Evolutionary conservation across 2,113 vertebrate species (phyloP), one percentile per base, ranked within the genome.

Genomic region (Rhagologus leucostigma): DNA sequence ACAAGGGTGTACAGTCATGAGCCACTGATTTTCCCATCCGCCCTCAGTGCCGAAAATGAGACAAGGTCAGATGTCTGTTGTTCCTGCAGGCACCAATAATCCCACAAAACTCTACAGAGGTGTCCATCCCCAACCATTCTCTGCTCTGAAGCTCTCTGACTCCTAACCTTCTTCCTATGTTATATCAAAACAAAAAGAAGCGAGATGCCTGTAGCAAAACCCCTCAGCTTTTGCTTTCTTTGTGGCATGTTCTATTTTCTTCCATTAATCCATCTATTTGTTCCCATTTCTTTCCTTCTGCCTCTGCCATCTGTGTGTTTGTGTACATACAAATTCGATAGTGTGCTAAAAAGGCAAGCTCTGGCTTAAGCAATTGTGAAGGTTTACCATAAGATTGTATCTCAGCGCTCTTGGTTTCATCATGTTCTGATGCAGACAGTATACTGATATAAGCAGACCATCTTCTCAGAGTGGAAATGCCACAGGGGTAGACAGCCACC

Each of bases 1-100:
- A 27, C 3, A 4, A 59, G 22, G 7, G 6, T 17, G 9, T 12
- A 27, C 0, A 3, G 4, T 39, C 15, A 13, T 42, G 17, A 60
- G 10, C 5, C 22, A 49, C 16, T n/a, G 16, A 19, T 73, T 37
- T 87, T 71, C 39, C 33, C 17, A 17, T 30, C 39, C 76, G 7
- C 11, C 16, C 53, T 75, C 29, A 32, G 8, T 44, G 35, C 16
- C 29, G 35, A 35, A 86, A 80, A 41, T 13, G 22, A 60, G 49
- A 30, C 9, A 53, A 49, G 16, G 5, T 42, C 26, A 46, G 39
- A 23, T 24, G 6, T 10, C 10, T 2, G 0, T 12, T 69, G 16
- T 9, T 85, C 22, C 42, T 75, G 56, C 10, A 50, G 35, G 11
- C 39, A 33, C 18, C 11, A 49, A 3, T 53, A n/a, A 35, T 39